Percentiles rank a stretch among this genome's conserved stretches.
phyloP scores from a whole-genome alignment of 2,113 vertebrate species.

The Orycteropus afer region DNA sequence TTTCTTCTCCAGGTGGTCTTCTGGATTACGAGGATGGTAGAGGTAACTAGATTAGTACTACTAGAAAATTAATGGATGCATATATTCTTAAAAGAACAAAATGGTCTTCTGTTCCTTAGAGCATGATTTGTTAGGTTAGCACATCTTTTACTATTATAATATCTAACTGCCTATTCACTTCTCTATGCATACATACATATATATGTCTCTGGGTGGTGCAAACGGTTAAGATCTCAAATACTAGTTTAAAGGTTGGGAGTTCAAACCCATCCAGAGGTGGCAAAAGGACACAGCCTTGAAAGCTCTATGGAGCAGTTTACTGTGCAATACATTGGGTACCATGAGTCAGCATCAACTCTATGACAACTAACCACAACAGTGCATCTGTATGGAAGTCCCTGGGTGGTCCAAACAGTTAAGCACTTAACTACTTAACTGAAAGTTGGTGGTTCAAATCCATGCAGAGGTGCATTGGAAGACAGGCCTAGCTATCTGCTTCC shows the following conservation, averaged over 20 bases:
- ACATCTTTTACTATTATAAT: neutral
- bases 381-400: neutral
- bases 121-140: neutral
- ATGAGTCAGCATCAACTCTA: too few relatives aligned
- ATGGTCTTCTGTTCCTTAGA: neutral
- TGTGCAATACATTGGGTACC: too few relatives aligned
- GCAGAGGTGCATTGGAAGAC: neutral
- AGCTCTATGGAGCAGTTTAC: too few relatives aligned
- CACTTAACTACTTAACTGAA: neutral
- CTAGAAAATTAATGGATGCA: neutral
- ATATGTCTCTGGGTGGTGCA: neutral
- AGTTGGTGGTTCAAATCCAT: neutral
- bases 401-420: neutral
- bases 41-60: slow-evolving; percentile 41
- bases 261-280: too few relatives aligned
- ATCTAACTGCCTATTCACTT: neutral
- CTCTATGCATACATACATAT: neutral
- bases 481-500: neutral
- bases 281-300: too few relatives aligned
- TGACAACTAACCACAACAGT: too few relatives aligned
- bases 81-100: neutral
- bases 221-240: too few relatives aligned
- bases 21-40: slow-evolving; percentile 67
- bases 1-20: slow-evolving; percentile 66
- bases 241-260: too few relatives aligned